Evolutionary conservation across 2,113 vertebrate species (phyloP).

Genomic region (Raja brachyura): DNA sequence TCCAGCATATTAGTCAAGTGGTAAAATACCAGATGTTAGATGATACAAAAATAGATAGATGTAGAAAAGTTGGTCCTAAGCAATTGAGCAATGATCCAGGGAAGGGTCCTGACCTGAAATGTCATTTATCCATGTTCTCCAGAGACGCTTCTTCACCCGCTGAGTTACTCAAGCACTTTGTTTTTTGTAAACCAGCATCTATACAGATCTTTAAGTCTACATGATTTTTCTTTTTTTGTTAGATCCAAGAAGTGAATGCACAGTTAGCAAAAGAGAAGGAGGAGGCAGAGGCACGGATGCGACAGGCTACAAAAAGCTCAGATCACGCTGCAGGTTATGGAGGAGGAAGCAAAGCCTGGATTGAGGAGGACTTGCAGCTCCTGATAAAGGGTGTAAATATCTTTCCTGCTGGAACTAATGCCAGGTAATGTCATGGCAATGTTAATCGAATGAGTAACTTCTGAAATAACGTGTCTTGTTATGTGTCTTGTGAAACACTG

Average conservation of each 20-base stretch:
- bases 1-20: neutral
- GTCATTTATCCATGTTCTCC: no score
- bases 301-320: slow-evolving; percentile 70
- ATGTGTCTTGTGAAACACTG: no score
- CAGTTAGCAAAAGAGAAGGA: slow-evolving; percentile 82
- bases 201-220: no score
- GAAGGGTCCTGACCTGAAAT: no score
- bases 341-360: slow-evolving; percentile 79
- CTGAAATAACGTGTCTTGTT: neutral
- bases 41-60: neutral
- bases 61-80: neutral
- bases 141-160: no score
- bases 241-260: slow-evolving; percentile 88
- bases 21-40: no score
- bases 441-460: neutral
- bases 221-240: slow-evolving; percentile 36
- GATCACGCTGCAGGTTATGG: slow-evolving; percentile 74
- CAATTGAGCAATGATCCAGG: neutral
- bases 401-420: slow-evolving; percentile 94
- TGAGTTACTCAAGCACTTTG: no score
- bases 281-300: slow-evolving; percentile 78
- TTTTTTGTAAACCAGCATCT: no score
- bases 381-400: slow-evolving; percentile 97
- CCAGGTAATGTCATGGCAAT: slow-evolving; percentile 63
- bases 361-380: slow-evolving; percentile 88